Base-by-base conservation (phyloP, 2,113 vertebrate species). In the Caranx melampygus region DNA sequence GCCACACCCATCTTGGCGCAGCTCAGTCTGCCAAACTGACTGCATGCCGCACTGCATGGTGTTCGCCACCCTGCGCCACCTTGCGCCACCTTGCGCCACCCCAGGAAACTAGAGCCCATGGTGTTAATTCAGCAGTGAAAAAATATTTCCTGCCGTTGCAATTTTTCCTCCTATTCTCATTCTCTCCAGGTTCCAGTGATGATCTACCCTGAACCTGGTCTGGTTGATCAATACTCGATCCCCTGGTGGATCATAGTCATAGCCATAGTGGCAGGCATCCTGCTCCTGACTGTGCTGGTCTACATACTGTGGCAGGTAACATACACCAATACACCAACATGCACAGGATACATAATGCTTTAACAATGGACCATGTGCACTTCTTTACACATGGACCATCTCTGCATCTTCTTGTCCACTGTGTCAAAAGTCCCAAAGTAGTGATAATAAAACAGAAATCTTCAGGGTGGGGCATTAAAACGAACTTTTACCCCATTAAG, bases 161-260 rank as follows among this genome's bases (percentile, higher is more conserved):
- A 16, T 21, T 59, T 13, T 7, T 21, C 9, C 3, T 66, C 4
- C 5, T 3, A 42, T 69, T 5, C 10, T 66, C n/a, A 42, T 69
- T 5, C 7, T 66, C n/a, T 59, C 6, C 80, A 98, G 97, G 94
- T 97, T 61, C 85, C 95, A 4, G 89, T 99, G 83, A 96, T 94
- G 94, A 94, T 99, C 26, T 97, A 98, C 86, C 94, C 97, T 60
- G 97, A 98, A 84, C 95, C 94, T 0, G 85, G 91, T 13, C 93
- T 93, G 0, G 91, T 91, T n/a, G 94, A 94, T 64, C 94, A 95
- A 14, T 94, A 94, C 42, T 93, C 83, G 3, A 94, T 97, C 59
- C 96, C 96, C 5, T 98, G 97, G 97, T 97, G 97, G 97, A 96
- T 97, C 82, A 96, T 99, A 81, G 93, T 97, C 37, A 94, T 98